These are phyloP conservation scores for Nymphalis polychloros DNA, from an alignment of 2,888 invertebrate species.

Conservation along the genomic window DNA sequence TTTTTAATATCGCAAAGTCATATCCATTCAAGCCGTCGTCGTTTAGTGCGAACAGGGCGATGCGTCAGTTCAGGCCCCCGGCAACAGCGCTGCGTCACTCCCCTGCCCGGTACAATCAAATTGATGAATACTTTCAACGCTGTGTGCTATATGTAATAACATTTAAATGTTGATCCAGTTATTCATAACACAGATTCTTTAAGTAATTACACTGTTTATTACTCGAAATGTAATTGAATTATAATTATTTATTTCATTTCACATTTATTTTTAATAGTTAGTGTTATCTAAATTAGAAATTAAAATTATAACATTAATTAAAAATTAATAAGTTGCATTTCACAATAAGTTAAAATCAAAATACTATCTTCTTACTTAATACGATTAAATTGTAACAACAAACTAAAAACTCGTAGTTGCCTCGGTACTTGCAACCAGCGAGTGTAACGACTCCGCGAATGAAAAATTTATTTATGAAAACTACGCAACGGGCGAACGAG, in stretches of 20 bases:
- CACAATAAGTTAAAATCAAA: too few relatives aligned
- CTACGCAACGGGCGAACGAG: neutral
- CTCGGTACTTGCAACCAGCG: neutral
- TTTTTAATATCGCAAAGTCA: conserved; percentile 40
- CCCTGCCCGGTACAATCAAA: conserved; percentile 64
- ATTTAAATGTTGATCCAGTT: conserved; percentile 37
- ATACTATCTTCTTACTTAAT: too few relatives aligned
- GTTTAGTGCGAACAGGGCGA: conserved; percentile 48
- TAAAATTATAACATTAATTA: too few relatives aligned
- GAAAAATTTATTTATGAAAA: conserved; percentile 13
- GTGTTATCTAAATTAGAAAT: too few relatives aligned
- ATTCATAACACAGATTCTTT: conserved; percentile 34
- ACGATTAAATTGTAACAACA: neutral
- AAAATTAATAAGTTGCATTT: too few relatives aligned
- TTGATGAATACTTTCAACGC: conserved; percentile 74
- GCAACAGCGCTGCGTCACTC: conserved; percentile 66
- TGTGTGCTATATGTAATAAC: conserved; percentile 33
- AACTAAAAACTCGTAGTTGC: neutral
- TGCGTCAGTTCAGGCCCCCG: conserved; percentile 55
- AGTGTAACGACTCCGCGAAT: neutral
- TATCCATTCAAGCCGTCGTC: conserved; percentile 51
- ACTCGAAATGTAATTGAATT: neutral
- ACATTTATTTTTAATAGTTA: neutral
- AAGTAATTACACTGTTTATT: conserved; percentile 10
- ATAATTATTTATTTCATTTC: conserved; percentile 1